phyloP scores from a whole-genome alignment of 2,113 vertebrate species.

The Pao palembangensis region DNA sequence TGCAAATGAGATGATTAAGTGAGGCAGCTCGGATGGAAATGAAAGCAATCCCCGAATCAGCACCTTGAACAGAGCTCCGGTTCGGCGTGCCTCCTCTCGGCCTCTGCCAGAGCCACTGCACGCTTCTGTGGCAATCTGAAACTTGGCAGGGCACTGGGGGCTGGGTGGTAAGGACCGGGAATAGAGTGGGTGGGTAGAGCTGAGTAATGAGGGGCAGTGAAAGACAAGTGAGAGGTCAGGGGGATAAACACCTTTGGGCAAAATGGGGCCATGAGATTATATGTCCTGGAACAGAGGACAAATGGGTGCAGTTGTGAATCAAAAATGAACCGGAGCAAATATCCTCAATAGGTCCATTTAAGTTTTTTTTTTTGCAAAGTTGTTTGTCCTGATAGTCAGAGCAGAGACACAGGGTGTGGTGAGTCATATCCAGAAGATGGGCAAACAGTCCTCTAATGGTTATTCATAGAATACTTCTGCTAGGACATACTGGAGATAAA shows the following conservation, averaged over 20 bases:
- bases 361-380: too few species aligned
- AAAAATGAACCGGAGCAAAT: constrained; percentile 38
- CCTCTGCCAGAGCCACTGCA: constrained; percentile 8
- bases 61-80: constrained; percentile 29
- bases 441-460: too few species aligned
- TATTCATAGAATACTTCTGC: too few species aligned
- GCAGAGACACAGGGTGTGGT: too few species aligned
- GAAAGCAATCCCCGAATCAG: constrained; percentile 59
- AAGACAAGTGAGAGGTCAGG: constrained; percentile 56
- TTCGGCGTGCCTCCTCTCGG: constrained; percentile 32
- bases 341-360: too few species aligned
- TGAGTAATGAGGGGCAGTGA: constrained; percentile 38
- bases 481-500: neutral
- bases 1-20: constrained; percentile 28
- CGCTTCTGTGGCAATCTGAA: constrained; percentile 13
- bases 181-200: constrained; percentile 28
- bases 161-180: constrained; percentile 14
- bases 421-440: too few species aligned
- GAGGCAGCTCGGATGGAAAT: constrained; percentile 29
- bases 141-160: constrained; percentile 17
- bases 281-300: constrained; percentile 65
- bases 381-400: too few species aligned
- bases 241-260: constrained; percentile 70
- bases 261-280: constrained; percentile 72
- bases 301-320: constrained; percentile 40